Conservation (phyloP, 2,797 vertebrate species). For the Tapirus indicus region DNA sequence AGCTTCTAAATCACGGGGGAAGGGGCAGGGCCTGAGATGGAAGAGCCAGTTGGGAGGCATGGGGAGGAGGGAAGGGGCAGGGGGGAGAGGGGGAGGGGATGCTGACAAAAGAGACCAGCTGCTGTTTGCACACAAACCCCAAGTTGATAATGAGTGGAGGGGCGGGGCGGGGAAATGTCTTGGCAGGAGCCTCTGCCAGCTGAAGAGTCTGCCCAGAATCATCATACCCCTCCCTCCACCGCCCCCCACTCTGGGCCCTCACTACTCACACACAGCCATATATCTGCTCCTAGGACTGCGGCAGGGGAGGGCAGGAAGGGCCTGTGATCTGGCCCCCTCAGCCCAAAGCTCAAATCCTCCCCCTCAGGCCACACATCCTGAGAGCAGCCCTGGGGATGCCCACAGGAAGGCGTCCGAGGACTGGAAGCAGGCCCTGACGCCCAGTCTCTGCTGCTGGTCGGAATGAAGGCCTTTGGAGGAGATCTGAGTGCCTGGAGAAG, state of each 20-base stretch:
- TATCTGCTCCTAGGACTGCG: background rate
- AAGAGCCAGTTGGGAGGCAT: background rate
- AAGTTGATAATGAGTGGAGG: constrained; percentile 72
- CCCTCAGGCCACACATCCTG: background rate
- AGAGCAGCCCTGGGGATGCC: background rate
- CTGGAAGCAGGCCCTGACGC: background rate
- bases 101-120: constrained; percentile 76
- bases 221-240: background rate
- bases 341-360: background rate
- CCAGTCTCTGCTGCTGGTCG: background rate
- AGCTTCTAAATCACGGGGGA: constrained; percentile 16
- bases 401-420: background rate
- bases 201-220: constrained; percentile 41
- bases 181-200: constrained; percentile 66
- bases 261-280: background rate
- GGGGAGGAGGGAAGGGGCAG: background rate
- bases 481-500: background rate
- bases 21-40: background rate
- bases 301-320: background rate
- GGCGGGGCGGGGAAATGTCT: background rate
- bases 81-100: background rate
- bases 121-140: constrained; percentile 80
- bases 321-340: background rate
- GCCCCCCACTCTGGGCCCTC: background rate
- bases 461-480: background rate